phyloP scores from a whole-genome alignment of 92 coral and sea anemone species.

The Epizoanthus rinbou region DNA sequence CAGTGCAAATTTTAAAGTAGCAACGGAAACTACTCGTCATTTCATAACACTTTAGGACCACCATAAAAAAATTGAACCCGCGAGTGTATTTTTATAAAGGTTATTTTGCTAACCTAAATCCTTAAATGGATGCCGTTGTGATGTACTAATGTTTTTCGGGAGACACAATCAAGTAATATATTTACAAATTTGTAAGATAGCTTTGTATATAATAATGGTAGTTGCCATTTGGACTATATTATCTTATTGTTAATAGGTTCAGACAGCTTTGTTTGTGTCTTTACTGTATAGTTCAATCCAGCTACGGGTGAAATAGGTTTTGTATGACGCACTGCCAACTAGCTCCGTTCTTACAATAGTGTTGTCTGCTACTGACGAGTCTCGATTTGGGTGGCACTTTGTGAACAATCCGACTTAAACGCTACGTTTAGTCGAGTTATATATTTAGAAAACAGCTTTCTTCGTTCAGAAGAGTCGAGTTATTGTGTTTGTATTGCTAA shows the following conservation, averaged over 20 bases:
- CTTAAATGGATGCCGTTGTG: neutral
- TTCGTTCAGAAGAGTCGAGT: neutral
- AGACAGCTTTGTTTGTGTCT: neutral
- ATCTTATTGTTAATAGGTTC: neutral
- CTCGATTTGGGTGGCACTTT: conserved; percentile 6
- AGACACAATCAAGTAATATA: neutral
- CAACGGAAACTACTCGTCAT: too few relatives aligned
- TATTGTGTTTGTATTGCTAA: neutral
- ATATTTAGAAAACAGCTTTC: neutral
- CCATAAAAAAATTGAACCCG: too few relatives aligned
- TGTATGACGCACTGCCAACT: too few relatives aligned
- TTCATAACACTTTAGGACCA: too few relatives aligned
- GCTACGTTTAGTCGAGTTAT: too few relatives aligned
- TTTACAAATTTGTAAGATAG: neutral
- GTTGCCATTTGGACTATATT: neutral
- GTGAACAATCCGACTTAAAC: neutral
- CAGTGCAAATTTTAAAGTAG: too few relatives aligned
- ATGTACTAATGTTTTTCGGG: neutral
- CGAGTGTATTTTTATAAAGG: too few relatives aligned
- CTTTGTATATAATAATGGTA: neutral
- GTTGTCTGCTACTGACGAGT: neutral
- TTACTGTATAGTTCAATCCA: neutral
- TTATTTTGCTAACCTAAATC: too few relatives aligned
- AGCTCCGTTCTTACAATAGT: neutral
- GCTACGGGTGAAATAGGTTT: too few relatives aligned